Evolutionary conservation across 2,113 vertebrate species (phyloP).

Genomic region (Girardinichthys multiradiatus): DNA sequence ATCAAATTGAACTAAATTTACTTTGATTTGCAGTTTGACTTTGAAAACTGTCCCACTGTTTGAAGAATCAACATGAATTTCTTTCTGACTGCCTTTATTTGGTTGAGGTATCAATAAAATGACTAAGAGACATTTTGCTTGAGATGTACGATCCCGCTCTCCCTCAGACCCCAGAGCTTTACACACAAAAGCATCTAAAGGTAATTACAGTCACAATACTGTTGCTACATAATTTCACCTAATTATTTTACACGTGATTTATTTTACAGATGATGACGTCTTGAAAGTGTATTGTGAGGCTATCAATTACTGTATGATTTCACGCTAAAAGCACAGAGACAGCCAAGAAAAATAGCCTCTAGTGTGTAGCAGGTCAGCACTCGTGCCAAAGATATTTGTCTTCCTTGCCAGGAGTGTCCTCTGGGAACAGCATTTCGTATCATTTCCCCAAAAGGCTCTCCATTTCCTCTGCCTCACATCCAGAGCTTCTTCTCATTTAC

Average conservation of each 20-base stretch:
- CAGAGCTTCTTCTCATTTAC: constrained; percentile 16
- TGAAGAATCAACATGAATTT: background rate
- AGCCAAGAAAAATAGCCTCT: constrained; percentile 34
- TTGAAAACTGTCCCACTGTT: background rate
- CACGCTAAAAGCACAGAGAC: constrained; percentile 17
- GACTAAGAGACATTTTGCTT: background rate
- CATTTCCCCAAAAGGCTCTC: constrained; percentile 17
- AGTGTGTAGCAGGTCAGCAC: constrained; percentile 33
- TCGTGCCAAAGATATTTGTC: constrained; percentile 48
- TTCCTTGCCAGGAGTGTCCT: constrained; percentile 50
- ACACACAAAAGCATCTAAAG: background rate
- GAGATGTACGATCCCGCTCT: constrained; percentile 11
- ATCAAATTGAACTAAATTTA: constrained; percentile 1
- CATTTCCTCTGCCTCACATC: constrained; percentile 22
- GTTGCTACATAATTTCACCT: background rate
- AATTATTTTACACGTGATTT: constrained; percentile 17
- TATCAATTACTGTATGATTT: constrained; percentile 19
- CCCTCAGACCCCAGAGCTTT: background rate
- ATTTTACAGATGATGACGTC: constrained; percentile 11
- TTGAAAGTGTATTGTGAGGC: constrained; percentile 10
- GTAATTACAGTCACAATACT: constrained; percentile 2
- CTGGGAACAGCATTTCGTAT: constrained; percentile 35
- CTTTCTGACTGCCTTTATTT: constrained; percentile 1
- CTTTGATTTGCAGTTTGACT: constrained; percentile 1
- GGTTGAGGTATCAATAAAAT: background rate